Evolutionary conservation across 2,797 vertebrate species (phyloP), one percentile per base, ranked within the genome.

Genomic region (Coregonus suidteri): DNA sequence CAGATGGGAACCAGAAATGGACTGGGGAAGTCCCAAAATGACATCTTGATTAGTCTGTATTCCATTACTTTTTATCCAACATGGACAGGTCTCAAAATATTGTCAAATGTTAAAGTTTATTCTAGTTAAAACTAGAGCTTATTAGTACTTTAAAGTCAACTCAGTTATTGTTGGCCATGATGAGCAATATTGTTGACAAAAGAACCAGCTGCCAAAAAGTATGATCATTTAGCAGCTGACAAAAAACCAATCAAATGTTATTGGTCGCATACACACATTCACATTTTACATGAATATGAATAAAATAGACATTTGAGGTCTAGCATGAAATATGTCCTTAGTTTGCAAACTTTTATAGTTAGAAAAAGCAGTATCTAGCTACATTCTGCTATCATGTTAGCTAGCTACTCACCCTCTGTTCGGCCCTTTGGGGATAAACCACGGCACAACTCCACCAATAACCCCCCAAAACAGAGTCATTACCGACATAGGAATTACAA

Each of bases 391-490:
- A 25, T 68, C 31, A 67, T 73, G 3, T 51, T 66, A 14, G 7
- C 52, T 56, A 18, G 0, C 6, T 80, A 95, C 96, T 96, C 85
- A 98, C 98, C 98, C 98, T 87, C 94, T 93, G 91, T 99, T 99
- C 1, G 98, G 97, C 85, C 97, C 97, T 91, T 98, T 99, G 1
- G 97, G 98, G 64, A 99, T 93, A 34, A 98, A 95, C 93, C 95
- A 97, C 31, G 98, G 98, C 68, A 98, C 88, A 0, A 98, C 88
- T 66, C 94, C 94, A 69, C 98, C 97, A 68, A 99, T 88, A 52
- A 97, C 14, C 3, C 91, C 95, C 98, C 97, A 99, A 84, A 99
- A 98, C 81, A 97, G 90, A 14, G 95, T 97, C 95, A 99, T 96
- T 59, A 98, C 97, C 4, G 94, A 94, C 75, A 98, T 90, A 1